phyloP scores from a whole-genome alignment of 2,113 vertebrate species.

The Otocyon megalotis region DNA sequence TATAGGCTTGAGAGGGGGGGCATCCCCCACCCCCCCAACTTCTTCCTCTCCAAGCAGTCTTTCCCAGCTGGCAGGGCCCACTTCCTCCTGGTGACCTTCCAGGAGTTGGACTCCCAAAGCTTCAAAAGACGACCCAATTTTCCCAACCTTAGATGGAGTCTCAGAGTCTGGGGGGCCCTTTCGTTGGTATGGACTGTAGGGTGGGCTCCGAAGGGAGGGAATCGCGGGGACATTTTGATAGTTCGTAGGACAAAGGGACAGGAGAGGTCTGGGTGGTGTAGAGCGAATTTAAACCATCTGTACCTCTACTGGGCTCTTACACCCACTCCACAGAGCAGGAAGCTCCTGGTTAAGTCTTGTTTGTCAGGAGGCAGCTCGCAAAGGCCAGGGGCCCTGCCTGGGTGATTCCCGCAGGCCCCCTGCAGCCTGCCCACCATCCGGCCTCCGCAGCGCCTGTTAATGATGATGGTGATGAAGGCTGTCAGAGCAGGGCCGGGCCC shows the following conservation, averaged over 20 bases:
- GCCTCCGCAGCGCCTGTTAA: constrained; percentile 59
- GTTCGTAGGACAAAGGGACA: constrained; percentile 43
- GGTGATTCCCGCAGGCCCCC: not conserved
- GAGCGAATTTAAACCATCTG: not conserved
- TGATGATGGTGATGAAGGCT: constrained; percentile 80
- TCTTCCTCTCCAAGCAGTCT: not conserved
- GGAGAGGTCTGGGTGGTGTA: not conserved
- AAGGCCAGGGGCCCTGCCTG: not conserved
- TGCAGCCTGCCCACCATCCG: not conserved
- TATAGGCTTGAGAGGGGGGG: not conserved
- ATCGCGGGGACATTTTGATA: not conserved
- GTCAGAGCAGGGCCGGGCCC: constrained; percentile 66
- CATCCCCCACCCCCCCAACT: not conserved
- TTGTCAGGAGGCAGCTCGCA: not conserved
- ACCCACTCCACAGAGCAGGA: not conserved
- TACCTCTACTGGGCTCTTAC: not conserved
- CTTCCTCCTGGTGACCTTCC: constrained; percentile 11
- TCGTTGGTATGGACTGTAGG: not conserved
- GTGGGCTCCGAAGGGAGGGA: not conserved
- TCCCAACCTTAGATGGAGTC: not conserved
- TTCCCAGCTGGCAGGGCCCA: not conserved
- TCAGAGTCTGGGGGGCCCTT: not conserved
- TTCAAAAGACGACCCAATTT: constrained; percentile 25
- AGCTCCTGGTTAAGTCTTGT: not conserved
- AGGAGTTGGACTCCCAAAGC: not conserved